phyloP scores from a whole-genome alignment of 2,113 vertebrate species.

The Engystomops pustulosus region DNA sequence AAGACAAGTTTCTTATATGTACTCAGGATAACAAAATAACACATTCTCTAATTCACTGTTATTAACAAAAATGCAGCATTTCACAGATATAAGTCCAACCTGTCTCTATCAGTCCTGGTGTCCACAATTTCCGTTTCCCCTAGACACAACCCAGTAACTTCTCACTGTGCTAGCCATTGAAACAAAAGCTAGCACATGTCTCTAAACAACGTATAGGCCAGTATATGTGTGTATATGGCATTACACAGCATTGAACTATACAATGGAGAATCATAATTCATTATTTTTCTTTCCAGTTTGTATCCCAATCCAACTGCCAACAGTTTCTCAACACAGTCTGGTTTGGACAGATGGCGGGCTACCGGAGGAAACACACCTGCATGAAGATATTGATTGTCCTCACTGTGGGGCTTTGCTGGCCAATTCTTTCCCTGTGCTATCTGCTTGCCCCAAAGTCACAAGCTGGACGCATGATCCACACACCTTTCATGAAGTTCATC shows the following conservation, averaged over 20 bases:
- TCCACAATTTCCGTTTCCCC: no score
- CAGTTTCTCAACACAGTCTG: conserved; percentile 99
- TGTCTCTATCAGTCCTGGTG: no score
- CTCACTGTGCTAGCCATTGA: no score
- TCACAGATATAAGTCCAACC: no score
- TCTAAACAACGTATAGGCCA: no score
- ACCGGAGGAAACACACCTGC: conserved; percentile 94
- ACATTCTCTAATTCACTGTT: no score
- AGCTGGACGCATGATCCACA: conserved; percentile 95
- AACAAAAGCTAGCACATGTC: no score
- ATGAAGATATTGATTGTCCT: conserved; percentile 94
- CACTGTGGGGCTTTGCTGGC: conserved; percentile 92
- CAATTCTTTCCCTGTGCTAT: conserved; percentile 92
- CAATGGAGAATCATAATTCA: background rate
- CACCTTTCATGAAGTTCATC: conserved; percentile 98
- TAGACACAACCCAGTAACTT: no score
- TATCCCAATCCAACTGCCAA: conserved; percentile 98
- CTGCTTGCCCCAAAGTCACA: conserved; percentile 94
- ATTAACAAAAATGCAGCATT: no score
- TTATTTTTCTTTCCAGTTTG: conserved; percentile 79
- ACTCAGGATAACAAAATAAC: no score
- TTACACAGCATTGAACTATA: background rate
- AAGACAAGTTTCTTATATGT: no score
- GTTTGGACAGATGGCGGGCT: conserved; percentile 98
- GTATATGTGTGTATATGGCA: background rate